phyloP scores from a whole-genome alignment of 2,797 vertebrate species.

The Pogonophryne albipinna region DNA sequence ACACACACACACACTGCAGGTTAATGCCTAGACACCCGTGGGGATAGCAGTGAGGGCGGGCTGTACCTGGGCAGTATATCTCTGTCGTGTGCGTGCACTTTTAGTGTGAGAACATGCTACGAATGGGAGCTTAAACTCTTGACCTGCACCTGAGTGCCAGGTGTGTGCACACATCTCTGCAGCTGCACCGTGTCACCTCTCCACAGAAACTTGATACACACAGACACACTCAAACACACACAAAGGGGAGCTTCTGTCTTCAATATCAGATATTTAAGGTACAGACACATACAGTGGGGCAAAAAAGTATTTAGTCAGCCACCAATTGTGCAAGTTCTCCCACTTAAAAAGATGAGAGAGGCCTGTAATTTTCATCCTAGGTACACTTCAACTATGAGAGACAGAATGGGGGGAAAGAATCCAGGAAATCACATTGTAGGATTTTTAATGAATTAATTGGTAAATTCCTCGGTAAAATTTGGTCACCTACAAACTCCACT shows the following conservation, averaged over 20 bases:
- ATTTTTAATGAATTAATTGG: too few species aligned
- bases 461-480: too few species aligned
- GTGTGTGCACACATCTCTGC: slow-evolving; percentile 35
- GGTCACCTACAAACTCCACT: too few species aligned
- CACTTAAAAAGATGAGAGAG: too few species aligned
- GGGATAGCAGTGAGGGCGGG: slow-evolving; percentile 54
- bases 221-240: slow-evolving; percentile 21
- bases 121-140: slow-evolving; percentile 73
- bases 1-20: slow-evolving; percentile 43
- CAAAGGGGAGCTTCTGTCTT: slow-evolving; percentile 53
- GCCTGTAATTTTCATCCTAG: too few species aligned
- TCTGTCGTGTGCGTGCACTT: slow-evolving; percentile 43
- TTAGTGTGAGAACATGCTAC: slow-evolving; percentile 44
- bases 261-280: slow-evolving; percentile 34
- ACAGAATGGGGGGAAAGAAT: too few species aligned
- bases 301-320: too few species aligned
- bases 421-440: too few species aligned
- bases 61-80: slow-evolving; percentile 60
- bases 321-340: too few species aligned
- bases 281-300: too few species aligned
- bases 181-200: slow-evolving; percentile 34
- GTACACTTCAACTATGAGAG: too few species aligned
- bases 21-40: slow-evolving; percentile 63
- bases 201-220: slow-evolving; percentile 46
- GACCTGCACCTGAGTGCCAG: slow-evolving; percentile 58